Evolutionary conservation across 2,888 invertebrate genomes (phyloP).

Genomic region (Athripsodes cinereus): DNA sequence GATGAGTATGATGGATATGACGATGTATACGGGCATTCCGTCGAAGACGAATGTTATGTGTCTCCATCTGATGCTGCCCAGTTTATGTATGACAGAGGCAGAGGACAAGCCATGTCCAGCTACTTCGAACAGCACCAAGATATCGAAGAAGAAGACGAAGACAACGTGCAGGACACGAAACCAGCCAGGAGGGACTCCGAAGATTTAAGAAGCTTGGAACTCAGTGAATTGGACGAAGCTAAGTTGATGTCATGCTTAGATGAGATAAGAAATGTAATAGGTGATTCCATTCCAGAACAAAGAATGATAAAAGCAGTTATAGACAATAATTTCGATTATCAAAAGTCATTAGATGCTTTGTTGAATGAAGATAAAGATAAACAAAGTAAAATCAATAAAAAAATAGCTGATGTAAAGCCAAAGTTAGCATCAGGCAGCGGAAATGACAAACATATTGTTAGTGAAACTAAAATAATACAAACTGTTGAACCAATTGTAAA

Average conservation of each 20-base stretch:
- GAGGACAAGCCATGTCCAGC: slow-evolving; percentile 66
- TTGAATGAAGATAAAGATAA: slow-evolving; percentile 48
- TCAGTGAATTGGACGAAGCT: slow-evolving; percentile 64
- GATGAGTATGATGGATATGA: slow-evolving; percentile 89
- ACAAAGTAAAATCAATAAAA: slow-evolving; percentile 21
- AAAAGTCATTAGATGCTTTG: slow-evolving; percentile 67
- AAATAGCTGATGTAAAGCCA: slow-evolving; percentile 9
- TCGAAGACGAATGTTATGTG: slow-evolving; percentile 87
- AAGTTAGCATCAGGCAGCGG: not conserved
- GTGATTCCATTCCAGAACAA: slow-evolving; percentile 67
- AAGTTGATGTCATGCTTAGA: slow-evolving; percentile 79
- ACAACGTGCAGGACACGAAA: slow-evolving; percentile 46
- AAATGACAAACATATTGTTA: not conserved
- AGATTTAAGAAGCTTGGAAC: slow-evolving; percentile 44
- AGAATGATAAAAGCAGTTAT: slow-evolving; percentile 67
- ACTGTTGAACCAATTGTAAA: slow-evolving; percentile 31
- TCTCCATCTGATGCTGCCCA: slow-evolving; percentile 83
- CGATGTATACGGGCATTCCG: slow-evolving; percentile 88
- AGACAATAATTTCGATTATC: slow-evolving; percentile 64
- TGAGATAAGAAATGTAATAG: slow-evolving; percentile 72
- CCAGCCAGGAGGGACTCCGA: slow-evolving; percentile 42
- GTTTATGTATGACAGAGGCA: slow-evolving; percentile 79
- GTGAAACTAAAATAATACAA: not conserved
- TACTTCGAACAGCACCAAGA: slow-evolving; percentile 63
- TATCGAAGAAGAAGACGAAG: slow-evolving; percentile 44